Conservation (phyloP, 2,797 vertebrate genomes). For the Podarcis siculus region DNA sequence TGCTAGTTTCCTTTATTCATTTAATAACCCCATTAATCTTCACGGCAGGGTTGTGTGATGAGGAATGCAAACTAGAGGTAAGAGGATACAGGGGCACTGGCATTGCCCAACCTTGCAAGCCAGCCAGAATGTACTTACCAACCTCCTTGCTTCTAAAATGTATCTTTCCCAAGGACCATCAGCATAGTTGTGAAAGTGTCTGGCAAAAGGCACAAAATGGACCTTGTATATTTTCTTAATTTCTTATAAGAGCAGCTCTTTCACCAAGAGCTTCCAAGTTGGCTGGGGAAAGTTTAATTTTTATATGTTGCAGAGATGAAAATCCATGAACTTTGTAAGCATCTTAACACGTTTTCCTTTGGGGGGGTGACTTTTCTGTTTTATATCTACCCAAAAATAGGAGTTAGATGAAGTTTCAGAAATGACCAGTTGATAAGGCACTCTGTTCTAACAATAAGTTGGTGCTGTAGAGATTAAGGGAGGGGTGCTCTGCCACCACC, state of each 20-base stretch:
- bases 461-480: too few species aligned
- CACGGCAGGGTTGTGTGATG: slow-evolving; percentile 10
- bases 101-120: neutral
- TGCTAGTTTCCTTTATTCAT: slow-evolving; percentile 46
- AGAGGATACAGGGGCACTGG: slow-evolving; percentile 10
- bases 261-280: neutral
- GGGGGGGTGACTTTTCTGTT: neutral
- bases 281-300: neutral
- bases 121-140: slow-evolving; percentile 11
- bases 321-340: neutral
- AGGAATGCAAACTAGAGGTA: neutral
- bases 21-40: slow-evolving; percentile 43
- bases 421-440: neutral
- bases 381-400: neutral
- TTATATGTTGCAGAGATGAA: neutral
- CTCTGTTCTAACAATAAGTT: too few species aligned
- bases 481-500: too few species aligned
- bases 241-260: neutral
- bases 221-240: neutral
- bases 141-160: neutral
- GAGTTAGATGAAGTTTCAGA: slow-evolving; percentile 1
- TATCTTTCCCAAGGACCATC: neutral
- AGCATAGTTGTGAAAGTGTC: neutral
- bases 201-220: neutral
- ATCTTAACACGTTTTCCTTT: neutral